Evolutionary conservation across 2,113 vertebrate genomes (phyloP), one percentile per base, ranked within the genome.

Genomic region (Zapus hudsonius): DNA sequence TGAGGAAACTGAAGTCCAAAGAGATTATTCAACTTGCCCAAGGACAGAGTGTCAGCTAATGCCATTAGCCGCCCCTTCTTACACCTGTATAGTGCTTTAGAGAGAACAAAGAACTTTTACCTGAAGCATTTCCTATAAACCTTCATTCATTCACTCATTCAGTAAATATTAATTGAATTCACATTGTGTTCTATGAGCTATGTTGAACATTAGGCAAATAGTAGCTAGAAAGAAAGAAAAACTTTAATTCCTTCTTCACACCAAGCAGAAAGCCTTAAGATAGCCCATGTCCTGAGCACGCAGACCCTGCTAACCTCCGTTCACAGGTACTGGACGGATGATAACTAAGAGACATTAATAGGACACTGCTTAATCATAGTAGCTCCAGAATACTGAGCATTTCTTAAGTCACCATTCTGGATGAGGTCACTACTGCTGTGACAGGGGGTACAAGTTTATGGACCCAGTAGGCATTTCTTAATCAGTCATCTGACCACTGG

Each of bases 151-250:
- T 84, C 25, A 29, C 31, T 94, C 64, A 69, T 17, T 90, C 63
- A 82, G n/a, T 74, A 92, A 93, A 44, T 69, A 87, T 19, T 90
- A 88, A 82, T 5, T 70, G 61, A 93, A 90, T 67, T 64, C 22
- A 52, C 75, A 25, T 16, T 61, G 33, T 69, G 40, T 31, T 84
- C 75, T 40, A 74, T 23, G 59, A 33, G 52, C 47, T 38, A 12
- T 75, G 66, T 31, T 72, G 2, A 29, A 91, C 44, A 87, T 47
- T 38, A 76, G 38, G 20, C 40, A 31, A 70, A 55, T 33, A 70
- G 8, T 12, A 85, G 25, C 15, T 19, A 44, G 52, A 7, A 33
- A 47, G 8, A 27, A 63, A 44, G 7, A 38, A 57, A 38, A 76
- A 4, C 20, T 67, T 82, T 64, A 27, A 73, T 52, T 42, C 2